Conservation (phyloP, 2,113 vertebrate species). For the Chamaea fasciata region DNA sequence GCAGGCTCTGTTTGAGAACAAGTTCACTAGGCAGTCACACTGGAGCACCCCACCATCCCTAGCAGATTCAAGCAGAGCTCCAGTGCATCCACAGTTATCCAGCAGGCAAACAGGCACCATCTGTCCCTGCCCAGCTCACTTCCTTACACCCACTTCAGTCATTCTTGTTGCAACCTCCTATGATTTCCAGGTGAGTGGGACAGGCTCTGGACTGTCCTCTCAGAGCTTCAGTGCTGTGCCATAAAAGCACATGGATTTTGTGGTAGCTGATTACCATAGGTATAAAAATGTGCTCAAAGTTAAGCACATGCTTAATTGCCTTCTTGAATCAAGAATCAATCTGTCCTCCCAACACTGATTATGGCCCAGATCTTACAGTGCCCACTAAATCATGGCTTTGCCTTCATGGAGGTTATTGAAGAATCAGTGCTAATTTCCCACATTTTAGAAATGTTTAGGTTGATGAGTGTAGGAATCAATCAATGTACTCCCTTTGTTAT, state of each 20-base stretch:
- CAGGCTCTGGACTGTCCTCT: neutral
- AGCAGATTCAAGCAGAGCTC: neutral
- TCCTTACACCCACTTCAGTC: neutral
- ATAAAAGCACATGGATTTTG: neutral
- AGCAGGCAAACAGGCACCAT: neutral
- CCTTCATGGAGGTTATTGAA: neutral
- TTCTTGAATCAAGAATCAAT: neutral
- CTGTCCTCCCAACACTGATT: neutral
- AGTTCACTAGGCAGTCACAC: neutral
- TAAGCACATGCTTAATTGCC: neutral
- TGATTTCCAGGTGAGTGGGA: neutral
- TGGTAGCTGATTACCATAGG: neutral
- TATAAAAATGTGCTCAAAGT: neutral
- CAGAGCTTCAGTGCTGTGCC: neutral
- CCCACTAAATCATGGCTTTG: neutral
- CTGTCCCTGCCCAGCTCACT: neutral
- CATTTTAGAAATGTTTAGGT: slow-evolving; percentile 22
- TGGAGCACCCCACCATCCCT: neutral
- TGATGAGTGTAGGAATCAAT: slow-evolving; percentile 3
- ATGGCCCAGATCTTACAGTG: neutral
- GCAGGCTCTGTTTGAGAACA: neutral
- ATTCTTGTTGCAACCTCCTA: neutral
- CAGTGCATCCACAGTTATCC: accelerated
- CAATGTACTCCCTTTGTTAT: neutral
- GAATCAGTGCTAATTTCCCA: slow-evolving; percentile 7